These are phyloP conservation scores for Mechanitis messenoides DNA, from an alignment of 2,888 invertebrate genomes.

Conservation along the genomic window DNA sequence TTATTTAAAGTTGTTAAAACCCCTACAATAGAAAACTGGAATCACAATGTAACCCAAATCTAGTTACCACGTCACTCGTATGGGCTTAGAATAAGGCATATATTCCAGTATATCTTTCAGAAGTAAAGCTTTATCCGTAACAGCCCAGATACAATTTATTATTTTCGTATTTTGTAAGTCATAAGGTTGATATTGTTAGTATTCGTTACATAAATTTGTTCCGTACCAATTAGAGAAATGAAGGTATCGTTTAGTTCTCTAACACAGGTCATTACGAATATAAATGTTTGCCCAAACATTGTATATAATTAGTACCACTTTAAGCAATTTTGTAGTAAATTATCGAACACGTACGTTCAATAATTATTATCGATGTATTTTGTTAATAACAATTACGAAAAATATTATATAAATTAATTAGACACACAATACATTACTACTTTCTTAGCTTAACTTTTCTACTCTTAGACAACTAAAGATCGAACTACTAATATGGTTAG, in stretches of 20 bases:
- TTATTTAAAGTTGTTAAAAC: neutral
- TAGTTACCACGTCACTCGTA: neutral
- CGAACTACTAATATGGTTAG: too few relatives aligned
- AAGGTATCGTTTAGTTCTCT: constrained; percentile 21
- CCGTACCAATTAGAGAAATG: constrained; percentile 24
- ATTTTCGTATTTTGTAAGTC: neutral
- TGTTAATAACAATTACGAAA: too few relatives aligned
- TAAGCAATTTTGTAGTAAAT: constrained; percentile 12
- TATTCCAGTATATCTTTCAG: neutral
- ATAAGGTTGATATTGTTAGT: neutral
- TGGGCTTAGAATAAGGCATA: neutral
- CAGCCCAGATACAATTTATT: neutral
- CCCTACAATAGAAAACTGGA: neutral
- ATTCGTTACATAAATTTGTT: constrained; percentile 5
- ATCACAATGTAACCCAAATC: neutral
- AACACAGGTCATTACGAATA: constrained; percentile 20
- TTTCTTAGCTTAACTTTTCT: too few relatives aligned
- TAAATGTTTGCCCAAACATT: constrained; percentile 18
- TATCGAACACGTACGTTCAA: neutral
- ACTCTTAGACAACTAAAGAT: too few relatives aligned
- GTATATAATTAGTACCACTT: constrained; percentile 20
- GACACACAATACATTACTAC: too few relatives aligned
- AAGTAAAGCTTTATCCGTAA: neutral
- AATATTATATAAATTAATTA: too few relatives aligned
- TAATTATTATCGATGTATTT: neutral